Conservation (phyloP, 2,113 vertebrate species). For the Cricetomys ansorgei region DNA sequence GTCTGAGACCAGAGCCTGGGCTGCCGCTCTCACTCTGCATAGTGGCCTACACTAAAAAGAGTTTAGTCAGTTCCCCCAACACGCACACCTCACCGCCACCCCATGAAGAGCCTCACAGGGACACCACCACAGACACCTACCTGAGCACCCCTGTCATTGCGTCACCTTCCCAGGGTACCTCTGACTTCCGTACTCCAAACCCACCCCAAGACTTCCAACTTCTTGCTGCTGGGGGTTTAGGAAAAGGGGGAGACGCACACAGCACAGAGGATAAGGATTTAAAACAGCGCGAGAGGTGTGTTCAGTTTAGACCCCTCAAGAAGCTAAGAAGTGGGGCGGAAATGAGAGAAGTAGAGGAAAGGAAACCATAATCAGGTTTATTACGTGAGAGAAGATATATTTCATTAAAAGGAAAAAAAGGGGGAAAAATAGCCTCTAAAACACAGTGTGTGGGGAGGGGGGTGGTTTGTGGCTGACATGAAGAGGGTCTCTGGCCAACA, state of each 20-base stretch:
- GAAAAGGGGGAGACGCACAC: not conserved
- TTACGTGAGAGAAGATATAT: not conserved
- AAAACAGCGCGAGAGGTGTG: not conserved
- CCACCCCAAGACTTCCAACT: not conserved
- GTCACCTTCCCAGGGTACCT: not conserved
- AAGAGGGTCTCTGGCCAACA: not conserved
- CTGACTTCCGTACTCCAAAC: not conserved
- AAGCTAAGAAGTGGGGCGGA: not conserved
- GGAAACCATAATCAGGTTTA: not conserved
- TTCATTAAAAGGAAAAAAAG: not conserved
- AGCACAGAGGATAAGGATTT: not conserved
- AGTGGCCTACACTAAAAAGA: not conserved
- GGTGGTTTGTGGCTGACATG: not conserved
- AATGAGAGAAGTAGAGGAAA: not conserved
- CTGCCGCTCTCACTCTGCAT: not conserved
- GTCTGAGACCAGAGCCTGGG: not conserved
- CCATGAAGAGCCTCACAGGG: not conserved
- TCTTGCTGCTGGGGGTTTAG: not conserved
- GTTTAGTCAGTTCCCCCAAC: not conserved
- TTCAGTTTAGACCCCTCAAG: not conserved
- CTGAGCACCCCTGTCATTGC: not conserved
- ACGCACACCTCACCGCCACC: not conserved
- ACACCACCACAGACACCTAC: not conserved
- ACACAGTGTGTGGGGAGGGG: not conserved
- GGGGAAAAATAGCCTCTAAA: conserved; percentile 5